Conservation (phyloP, 1,140 invertebrate genomes). For the Phortica variegata region DNA sequence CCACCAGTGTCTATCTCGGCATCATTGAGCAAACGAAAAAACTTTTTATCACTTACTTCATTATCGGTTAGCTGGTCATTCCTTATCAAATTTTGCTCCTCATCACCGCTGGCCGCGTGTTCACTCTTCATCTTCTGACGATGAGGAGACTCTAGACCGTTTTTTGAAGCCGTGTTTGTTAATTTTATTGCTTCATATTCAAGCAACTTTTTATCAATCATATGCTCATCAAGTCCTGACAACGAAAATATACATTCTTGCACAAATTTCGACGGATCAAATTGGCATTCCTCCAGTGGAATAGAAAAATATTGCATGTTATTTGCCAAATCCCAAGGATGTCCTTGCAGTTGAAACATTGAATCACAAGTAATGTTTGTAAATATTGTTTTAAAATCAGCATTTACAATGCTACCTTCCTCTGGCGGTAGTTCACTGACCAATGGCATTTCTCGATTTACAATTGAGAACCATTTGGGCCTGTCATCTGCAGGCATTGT, state of each 20-base stretch:
- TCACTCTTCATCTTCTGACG: slow-evolving; percentile 35
- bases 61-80: slow-evolving; percentile 10
- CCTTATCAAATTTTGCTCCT: slow-evolving; percentile 32
- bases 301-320: slow-evolving; percentile 62
- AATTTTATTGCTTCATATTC: slow-evolving; percentile 28
- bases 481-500: slow-evolving; percentile 32
- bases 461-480: slow-evolving; percentile 63
- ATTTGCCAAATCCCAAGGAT: slow-evolving; percentile 64
- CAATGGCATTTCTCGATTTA: slow-evolving; percentile 47
- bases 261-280: slow-evolving; percentile 40
- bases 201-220: slow-evolving; percentile 59
- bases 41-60: slow-evolving; percentile 33
- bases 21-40: slow-evolving; percentile 53
- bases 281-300: slow-evolving; percentile 61
- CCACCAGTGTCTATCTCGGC: slow-evolving; percentile 36
- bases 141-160: slow-evolving; percentile 55
- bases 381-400: slow-evolving; percentile 35
- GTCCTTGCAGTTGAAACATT: slow-evolving; percentile 60
- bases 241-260: slow-evolving; percentile 61
- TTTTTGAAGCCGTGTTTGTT: slow-evolving; percentile 42
- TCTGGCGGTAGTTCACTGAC: slow-evolving; percentile 38
- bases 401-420: slow-evolving; percentile 26
- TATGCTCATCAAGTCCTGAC: slow-evolving; percentile 61
- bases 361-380: slow-evolving; percentile 57
- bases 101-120: slow-evolving; percentile 24